Evolutionary conservation across 2,888 invertebrate species (phyloP).

Genomic region (Andrena flavipes): DNA sequence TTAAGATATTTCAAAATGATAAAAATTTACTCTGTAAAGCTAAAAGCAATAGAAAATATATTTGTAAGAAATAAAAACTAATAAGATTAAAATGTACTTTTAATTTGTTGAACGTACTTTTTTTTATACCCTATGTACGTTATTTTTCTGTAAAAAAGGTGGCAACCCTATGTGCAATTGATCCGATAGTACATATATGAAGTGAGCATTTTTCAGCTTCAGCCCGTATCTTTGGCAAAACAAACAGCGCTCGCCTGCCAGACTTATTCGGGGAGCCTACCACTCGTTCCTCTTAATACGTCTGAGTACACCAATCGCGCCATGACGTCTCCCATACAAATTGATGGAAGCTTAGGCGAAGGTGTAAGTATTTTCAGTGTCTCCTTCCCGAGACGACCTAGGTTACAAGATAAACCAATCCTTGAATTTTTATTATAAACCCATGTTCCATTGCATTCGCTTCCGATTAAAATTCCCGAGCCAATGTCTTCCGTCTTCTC

Average conservation of each 20-base stretch:
- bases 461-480: neutral
- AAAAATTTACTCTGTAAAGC: too few species aligned
- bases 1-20: too few species aligned
- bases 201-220: neutral
- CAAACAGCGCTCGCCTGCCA: neutral
- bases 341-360: constrained; percentile 93
- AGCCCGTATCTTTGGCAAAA: neutral
- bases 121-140: too few species aligned
- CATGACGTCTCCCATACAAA: constrained; percentile 85
- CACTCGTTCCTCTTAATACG: neutral
- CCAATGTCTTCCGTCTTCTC: neutral
- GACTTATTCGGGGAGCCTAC: neutral
- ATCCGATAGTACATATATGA: neutral
- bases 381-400: neutral
- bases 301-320: constrained; percentile 9
- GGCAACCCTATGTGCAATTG: neutral
- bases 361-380: constrained; percentile 87
- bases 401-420: constrained; percentile 13
- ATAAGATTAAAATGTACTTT: too few species aligned
- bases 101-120: too few species aligned
- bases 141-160: too few species aligned
- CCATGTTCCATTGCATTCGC: neutral
- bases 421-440: neutral
- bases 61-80: too few species aligned
- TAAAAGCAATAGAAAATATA: too few species aligned